Evolutionary conservation across 2,888 invertebrate genomes (phyloP), one percentile per base, ranked within the genome.

Genomic region (Napeogenes sylphis): DNA sequence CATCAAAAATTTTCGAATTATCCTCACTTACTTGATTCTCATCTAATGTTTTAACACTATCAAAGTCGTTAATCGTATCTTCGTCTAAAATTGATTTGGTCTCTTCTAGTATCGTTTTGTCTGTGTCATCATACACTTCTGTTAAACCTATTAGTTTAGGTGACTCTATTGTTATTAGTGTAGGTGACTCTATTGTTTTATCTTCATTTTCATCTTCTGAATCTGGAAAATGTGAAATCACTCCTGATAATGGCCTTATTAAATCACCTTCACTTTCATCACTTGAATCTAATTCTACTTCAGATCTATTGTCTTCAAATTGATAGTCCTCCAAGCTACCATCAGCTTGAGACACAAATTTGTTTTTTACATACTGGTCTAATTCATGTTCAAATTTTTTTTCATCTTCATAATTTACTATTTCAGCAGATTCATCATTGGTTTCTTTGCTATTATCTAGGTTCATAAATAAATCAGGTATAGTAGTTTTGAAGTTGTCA

Each of bases 221-320:
- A 13, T 42, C 12, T 12, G 21, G 21, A 21, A 54, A 45, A 46
- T 33, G 33, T 46, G 45, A 21, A 8, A 6, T 35, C 12, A n/a
- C n/a, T 32, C 30, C 45, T 46, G 13, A 0, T 12, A 38, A 38
- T 10, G 21, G 38, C 38, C 42, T 38, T n/a, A 38, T n/a, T 35
- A 53, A 46, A 32, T 33, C n/a, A 47, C 38, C 45, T 51, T 65
- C 58, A 35, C 21, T 58, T 58, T 60, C 46, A n/a, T 58, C 51
- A 32, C 45, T 38, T 14, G 10, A 51, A 21, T 76, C 69, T 61
- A 74, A 71, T 58, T 68, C 69, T 8, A 64, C 56, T 38, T 71
- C 73, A 38, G 75, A 77, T 59, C 85, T 77, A 46, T 85, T 86
- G 45, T 87, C 87, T 75, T 87, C 87, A 33, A 81, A 69, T 58